phyloP scores from a whole-genome alignment of 2,888 invertebrate species.

The Phorcus lineatus region DNA sequence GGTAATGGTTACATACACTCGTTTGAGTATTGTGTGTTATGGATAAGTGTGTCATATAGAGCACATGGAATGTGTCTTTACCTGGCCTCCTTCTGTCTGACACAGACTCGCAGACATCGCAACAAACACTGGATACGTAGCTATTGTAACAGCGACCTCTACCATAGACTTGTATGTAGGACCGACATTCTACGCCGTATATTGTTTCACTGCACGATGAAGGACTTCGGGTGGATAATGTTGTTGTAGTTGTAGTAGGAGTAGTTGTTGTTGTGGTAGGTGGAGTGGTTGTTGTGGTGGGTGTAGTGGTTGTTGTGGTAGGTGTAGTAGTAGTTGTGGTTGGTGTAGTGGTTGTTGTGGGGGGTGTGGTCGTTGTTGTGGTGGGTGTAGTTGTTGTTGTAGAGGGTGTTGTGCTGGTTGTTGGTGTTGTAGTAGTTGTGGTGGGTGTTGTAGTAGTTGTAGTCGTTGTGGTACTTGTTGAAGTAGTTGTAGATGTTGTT shows the following conservation, averaged over 20 bases:
- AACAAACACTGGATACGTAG: neutral
- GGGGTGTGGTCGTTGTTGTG: neutral
- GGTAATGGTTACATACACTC: no score
- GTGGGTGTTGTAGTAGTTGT: neutral
- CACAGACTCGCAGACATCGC: neutral
- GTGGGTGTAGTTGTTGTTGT: neutral
- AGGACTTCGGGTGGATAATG: neutral
- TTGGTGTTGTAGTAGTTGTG: neutral
- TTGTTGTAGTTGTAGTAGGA: neutral
- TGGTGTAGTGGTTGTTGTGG: neutral
- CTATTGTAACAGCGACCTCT: conserved; percentile 4
- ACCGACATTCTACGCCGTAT: neutral
- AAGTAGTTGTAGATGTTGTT: neutral
- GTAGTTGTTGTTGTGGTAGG: neutral
- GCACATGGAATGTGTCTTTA: neutral
- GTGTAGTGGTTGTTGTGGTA: neutral
- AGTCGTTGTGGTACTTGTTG: neutral
- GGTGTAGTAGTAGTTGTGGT: neutral
- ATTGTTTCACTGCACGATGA: neutral
- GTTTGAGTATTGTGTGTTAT: no score
- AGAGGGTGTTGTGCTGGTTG: conserved; percentile 2
- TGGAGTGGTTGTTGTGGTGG: neutral
- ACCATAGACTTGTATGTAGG: neutral
- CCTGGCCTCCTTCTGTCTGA: neutral
- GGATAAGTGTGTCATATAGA: no score